Evolutionary conservation across 2,113 vertebrate genomes (phyloP).

Genomic region (Campylorhamphus procurvoides): DNA sequence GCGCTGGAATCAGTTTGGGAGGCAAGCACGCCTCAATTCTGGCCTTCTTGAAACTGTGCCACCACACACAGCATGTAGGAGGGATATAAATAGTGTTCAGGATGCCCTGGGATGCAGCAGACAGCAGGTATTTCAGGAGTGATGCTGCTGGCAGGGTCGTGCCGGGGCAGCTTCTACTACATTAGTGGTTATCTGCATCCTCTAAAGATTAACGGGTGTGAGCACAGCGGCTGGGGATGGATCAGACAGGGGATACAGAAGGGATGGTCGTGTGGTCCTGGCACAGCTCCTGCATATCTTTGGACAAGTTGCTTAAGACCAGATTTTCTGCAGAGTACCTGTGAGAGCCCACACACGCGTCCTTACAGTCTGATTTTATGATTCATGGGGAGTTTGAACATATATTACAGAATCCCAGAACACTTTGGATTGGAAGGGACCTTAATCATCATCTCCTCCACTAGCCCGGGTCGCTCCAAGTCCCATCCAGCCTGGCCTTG

Average conservation of each 20-base stretch:
- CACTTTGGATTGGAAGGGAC: neutral
- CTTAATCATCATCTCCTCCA: fast-evolving
- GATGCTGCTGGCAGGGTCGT: neutral
- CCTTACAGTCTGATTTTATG: neutral
- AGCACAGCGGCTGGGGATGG: neutral
- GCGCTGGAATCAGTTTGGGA: neutral
- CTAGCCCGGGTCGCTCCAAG: neutral
- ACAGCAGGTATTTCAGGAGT: neutral
- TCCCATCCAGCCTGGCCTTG: fast-evolving
- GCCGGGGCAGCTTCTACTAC: neutral
- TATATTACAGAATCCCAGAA: neutral
- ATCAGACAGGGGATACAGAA: neutral
- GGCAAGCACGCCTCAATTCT: neutral
- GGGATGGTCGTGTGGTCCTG: neutral
- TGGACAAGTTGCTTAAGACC: neutral
- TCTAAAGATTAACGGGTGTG: neutral
- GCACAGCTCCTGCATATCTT: neutral
- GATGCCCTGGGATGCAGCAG: neutral
- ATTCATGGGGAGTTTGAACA: neutral
- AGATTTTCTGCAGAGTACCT: neutral
- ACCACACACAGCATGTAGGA: fast-evolving
- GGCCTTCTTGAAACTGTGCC: neutral
- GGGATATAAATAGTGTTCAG: neutral
- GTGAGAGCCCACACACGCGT: fast-evolving
- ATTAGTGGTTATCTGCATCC: neutral